Evolutionary conservation across 2,113 vertebrate genomes (phyloP), one percentile per base, ranked within the genome.

Genomic region (Noctilio leporinus): DNA sequence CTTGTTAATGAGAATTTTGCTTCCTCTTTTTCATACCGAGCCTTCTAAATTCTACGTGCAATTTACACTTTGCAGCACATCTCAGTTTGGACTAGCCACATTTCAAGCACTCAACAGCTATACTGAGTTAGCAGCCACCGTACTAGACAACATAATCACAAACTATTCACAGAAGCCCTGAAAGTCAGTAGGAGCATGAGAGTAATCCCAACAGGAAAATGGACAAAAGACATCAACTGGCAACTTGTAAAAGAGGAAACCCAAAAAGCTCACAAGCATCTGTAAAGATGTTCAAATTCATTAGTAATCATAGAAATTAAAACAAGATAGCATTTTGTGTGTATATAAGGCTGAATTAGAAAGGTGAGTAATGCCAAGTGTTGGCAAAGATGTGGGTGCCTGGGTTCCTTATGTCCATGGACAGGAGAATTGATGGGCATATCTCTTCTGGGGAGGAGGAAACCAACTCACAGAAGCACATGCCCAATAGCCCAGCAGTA

Each of bases 381-480:
- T 20, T 69, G 43, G 35, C 0, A 7, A 64, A 53, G 33, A 14
- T 7, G 10, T 45, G 28, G n/a, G n/a, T 1, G 4, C 38, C 0
- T 15, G 7, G 22, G 33, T 10, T 30, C 5, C 40, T 70, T 33
- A 0, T 16, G 26, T 12, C 33, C 1, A 4, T 5, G 22, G 28
- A 8, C 57, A 33, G 59, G 33, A 38, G 73, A 64, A 3, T 8
- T 38, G 35, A 26, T 14, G 0, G 17, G 22, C 53, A 5, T 33
- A 28, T 49, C 20, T 28, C 1, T 57, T 12, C 55, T 9, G 17
- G 20, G 33, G 20, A 20, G 28, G n/a, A 30, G 84, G 77, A 4
- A 6, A 1, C 19, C 15, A 38, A 49, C 67, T 7, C 30, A 43
- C 4, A 30, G 40, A 57, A 51, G 35, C 45, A 10, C 9, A 0